A percentile compares a stretch with the other conserved stretches of the same genome.
Conservation (phyloP, 2,113 vertebrate genomes). For the Miniopterus natalensis region DNA sequence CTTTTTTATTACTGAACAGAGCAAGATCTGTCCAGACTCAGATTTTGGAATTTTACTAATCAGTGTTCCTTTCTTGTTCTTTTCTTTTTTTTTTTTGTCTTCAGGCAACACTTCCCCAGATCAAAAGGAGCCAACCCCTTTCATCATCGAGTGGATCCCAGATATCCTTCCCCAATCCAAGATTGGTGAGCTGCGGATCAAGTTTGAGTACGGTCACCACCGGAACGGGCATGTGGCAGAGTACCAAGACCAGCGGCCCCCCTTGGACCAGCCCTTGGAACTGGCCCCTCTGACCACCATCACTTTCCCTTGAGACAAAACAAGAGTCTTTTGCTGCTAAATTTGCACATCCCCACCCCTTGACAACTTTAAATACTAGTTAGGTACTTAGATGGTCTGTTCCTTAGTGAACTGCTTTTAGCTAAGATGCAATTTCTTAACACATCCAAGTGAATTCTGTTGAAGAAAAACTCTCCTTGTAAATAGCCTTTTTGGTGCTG, state of each 20-base stretch:
- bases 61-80: neutral
- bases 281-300: conserved; percentile 86
- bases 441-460: neutral
- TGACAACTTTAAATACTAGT: conserved; percentile 65
- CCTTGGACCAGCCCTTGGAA: conserved; percentile 84
- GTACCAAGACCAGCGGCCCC: conserved; percentile 75
- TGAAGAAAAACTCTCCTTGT: conserved; percentile 42
- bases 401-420: conserved; percentile 52
- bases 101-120: conserved; percentile 90
- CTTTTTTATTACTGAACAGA: neutral
- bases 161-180: conserved; percentile 92
- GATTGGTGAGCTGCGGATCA: conserved; percentile 93
- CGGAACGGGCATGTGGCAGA: conserved; percentile 87
- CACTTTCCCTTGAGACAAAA: conserved; percentile 85
- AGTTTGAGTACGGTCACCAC: conserved; percentile 94
- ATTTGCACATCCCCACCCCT: conserved; percentile 76
- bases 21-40: neutral
- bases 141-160: conserved; percentile 95
- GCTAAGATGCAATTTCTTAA: conserved; percentile 27
- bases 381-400: neutral
- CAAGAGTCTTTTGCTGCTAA: conserved; percentile 51
- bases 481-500: conserved; percentile 59
- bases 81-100: neutral
- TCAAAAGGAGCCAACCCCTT: conserved; percentile 92
- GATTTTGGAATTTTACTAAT: neutral